Conservation (phyloP, 2,113 vertebrate species). For the Climacteris rufus region DNA sequence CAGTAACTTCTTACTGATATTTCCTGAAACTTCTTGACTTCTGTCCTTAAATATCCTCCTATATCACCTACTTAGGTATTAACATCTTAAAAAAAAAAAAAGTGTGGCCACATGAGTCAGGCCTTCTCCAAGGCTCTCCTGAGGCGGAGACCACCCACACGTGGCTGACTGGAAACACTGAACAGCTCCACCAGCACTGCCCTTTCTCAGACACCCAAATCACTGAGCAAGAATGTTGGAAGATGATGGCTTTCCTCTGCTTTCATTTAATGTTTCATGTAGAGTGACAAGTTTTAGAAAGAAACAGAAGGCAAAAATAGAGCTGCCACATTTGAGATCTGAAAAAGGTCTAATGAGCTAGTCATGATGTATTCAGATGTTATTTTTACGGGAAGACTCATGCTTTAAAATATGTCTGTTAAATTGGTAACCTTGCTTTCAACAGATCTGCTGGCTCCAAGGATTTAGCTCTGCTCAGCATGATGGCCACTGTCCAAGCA, state of each 20-base stretch:
- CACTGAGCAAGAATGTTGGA: not conserved
- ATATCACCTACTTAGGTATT: not conserved
- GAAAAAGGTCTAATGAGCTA: not conserved
- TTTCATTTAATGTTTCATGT: not conserved
- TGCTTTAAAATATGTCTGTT: not conserved
- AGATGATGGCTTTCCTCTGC: not conserved
- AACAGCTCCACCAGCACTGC: accelerated
- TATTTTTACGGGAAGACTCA: not conserved
- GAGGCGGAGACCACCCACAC: not conserved
- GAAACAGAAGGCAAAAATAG: not conserved
- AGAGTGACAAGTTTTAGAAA: not conserved
- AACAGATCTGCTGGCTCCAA: not conserved
- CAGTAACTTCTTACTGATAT: not conserved
- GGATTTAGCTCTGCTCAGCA: not conserved
- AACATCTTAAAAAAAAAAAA: not conserved
- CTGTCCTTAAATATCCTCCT: not conserved
- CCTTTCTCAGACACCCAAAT: not conserved
- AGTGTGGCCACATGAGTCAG: not conserved
- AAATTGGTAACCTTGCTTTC: not conserved
- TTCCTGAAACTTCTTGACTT: not conserved
- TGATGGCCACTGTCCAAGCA: not conserved
- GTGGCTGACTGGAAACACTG: not conserved
- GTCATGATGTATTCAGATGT: not conserved
- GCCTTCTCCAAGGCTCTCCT: not conserved
- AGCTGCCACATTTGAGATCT: not conserved